Base-by-base conservation (phyloP, 1,140 invertebrate species). In the Ips nitidus region DNA sequence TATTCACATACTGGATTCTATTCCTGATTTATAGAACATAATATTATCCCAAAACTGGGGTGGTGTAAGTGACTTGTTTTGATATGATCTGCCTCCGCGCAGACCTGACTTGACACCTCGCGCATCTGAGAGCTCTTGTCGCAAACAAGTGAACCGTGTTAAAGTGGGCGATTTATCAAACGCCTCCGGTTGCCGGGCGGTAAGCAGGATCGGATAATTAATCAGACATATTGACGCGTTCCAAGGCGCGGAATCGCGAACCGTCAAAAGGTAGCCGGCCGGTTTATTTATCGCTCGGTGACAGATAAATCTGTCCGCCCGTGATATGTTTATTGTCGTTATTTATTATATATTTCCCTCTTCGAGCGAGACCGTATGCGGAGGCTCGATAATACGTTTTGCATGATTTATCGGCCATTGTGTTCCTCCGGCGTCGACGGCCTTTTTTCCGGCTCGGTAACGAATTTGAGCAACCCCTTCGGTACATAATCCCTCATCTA, bases 281-380 rank as follows among this genome's bases (percentile, higher is more conserved):
- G 56, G 7, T 41, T 56, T 55, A 65, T 65, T 65, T 65, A 65
- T 56, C 8, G 43, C 47, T n/a, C 45, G 22, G 60, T 52, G 63
- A 65, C 63, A 65, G 63, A 65, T 65, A 65, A 65, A 65, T 65
- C 63, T 65, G 63, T 47, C 63, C 36, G 52, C 41, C 8, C 52
- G 56, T 56, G 63, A 65, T 41, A 65, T 65, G 63, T 65, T 65
- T 65, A 65, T 65, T 65, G 63, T 55, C 63, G 52, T 65, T 65
- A 65, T 65, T 65, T 65, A 65, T 65, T 65, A 56, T 65, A 56
- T 65, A 36, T 64, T 41, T 47, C n/a, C n/a, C 53, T 37, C 22
- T 22, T 50, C 22, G 45, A 6, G 7, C 6, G 2, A 50, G 52
- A 4, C 40, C 45, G 38, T 6, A 7, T 43, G 63, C 63, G 63